Evolutionary conservation across 2,113 vertebrate genomes (phyloP).

Genomic region (Myodes glareolus): DNA sequence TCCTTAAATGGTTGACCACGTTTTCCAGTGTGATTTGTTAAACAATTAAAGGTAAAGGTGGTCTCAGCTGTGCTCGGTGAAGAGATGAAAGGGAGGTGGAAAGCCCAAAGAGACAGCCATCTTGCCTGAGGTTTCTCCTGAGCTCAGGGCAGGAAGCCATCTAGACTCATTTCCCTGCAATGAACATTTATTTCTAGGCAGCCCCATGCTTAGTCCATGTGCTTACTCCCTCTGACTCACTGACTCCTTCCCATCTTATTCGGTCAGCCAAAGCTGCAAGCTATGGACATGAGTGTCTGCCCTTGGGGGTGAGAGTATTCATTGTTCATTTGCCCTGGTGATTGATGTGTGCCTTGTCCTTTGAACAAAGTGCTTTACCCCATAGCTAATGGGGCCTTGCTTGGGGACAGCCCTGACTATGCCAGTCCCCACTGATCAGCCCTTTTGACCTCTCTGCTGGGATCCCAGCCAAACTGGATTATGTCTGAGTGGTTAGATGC

Average conservation of each 20-base stretch:
- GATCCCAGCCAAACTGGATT: slow-evolving; percentile 2
- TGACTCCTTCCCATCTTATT: background rate
- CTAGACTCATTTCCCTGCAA: background rate
- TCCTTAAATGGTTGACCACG: background rate
- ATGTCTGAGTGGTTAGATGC: background rate
- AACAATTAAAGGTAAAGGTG: background rate
- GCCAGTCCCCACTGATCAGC: background rate
- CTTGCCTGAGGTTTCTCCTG: background rate
- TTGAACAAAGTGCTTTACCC: background rate
- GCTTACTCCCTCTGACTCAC: background rate
- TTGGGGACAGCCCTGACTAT: background rate
- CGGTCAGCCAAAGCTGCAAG: background rate
- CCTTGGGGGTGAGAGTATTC: background rate
- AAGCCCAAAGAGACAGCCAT: background rate
- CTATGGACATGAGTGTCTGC: background rate
- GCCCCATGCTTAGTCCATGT: background rate
- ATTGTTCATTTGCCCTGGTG: background rate
- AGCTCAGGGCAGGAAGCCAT: too few species aligned
- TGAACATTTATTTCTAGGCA: background rate
- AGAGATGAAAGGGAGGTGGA: background rate
- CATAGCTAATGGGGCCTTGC: background rate
- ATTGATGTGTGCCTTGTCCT: background rate
- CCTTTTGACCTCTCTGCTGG: slow-evolving; percentile 29
- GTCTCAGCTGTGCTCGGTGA: background rate
- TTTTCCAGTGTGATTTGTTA: background rate